These are phyloP conservation scores for Mnemiopsis leidyi DNA, from an alignment of 37 sponge, comb jelly and placozoan genomes.

Conservation along the genomic window DNA sequence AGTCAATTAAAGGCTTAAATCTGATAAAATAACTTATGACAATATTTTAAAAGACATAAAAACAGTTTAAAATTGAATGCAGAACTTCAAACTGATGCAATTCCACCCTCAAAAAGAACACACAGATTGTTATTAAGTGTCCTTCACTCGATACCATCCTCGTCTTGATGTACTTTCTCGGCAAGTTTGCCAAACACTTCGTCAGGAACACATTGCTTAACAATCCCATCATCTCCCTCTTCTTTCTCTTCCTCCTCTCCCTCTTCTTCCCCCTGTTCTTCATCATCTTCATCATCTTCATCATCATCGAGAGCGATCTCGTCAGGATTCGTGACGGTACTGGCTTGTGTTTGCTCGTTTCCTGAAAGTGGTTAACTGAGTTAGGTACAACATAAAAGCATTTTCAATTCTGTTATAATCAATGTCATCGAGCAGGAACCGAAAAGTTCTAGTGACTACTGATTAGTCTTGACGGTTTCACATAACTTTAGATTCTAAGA, in stretches of 20 bases:
- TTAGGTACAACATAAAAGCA: neutral
- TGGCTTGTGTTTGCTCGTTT: conserved; percentile 70
- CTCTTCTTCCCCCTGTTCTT: conserved; percentile 59
- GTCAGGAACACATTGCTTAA: conserved; percentile 54
- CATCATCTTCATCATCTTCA: conserved; percentile 76
- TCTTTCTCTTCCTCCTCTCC: neutral
- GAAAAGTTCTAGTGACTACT: neutral
- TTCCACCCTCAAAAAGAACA: too few species aligned
- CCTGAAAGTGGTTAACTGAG: conserved; percentile 59
- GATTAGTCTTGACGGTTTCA: too few species aligned
- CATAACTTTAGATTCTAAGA: too few species aligned
- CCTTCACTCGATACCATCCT: conserved; percentile 17
- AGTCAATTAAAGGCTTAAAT: too few species aligned
- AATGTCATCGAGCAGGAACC: neutral
- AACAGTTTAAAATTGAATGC: too few species aligned
- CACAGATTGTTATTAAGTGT: too few species aligned
- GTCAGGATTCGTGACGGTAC: conserved; percentile 79
- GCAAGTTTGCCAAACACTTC: conserved; percentile 62
- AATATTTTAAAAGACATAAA: too few species aligned
- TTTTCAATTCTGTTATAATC: neutral
- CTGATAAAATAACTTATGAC: too few species aligned
- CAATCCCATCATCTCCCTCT: conserved; percentile 14
- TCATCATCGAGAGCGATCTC: conserved; percentile 86
- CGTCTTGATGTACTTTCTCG: neutral
- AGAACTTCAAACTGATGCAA: too few species aligned